Conservation (phyloP, 1,140 invertebrate genomes). For the Drosophila rufa region DNA sequence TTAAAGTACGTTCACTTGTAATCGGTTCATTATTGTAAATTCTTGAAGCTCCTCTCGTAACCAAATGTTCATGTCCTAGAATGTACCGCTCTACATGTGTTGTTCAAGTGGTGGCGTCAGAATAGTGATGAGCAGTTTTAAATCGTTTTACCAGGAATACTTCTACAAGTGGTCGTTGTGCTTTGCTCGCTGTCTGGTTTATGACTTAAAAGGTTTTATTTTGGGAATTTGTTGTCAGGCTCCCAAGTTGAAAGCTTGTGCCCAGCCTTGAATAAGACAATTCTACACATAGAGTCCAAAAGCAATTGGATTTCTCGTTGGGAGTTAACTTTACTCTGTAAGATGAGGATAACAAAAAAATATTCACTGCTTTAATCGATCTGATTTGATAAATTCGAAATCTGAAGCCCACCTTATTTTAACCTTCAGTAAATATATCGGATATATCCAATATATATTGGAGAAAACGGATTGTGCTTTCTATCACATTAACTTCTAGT, state of each 20-base stretch:
- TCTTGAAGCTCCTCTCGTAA: background rate
- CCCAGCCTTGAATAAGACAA: background rate
- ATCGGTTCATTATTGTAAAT: background rate
- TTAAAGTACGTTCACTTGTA: background rate
- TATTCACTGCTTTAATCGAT: too few species aligned
- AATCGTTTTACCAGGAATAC: conserved; percentile 1
- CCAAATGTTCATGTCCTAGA: background rate
- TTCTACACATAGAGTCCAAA: too few species aligned
- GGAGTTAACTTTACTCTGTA: too few species aligned
- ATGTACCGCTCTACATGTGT: background rate
- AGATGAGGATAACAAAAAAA: too few species aligned
- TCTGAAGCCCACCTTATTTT: too few species aligned
- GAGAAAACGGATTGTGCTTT: too few species aligned
- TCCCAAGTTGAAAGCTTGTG: background rate
- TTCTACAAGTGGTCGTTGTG: background rate
- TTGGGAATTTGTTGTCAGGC: background rate
- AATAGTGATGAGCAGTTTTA: background rate
- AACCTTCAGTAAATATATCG: too few species aligned
- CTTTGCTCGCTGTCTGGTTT: background rate
- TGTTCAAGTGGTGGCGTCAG: background rate
- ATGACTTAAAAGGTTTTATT: background rate
- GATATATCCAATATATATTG: too few species aligned
- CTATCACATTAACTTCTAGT: too few species aligned
- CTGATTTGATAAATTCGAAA: too few species aligned
- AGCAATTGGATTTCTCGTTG: too few species aligned